Conservation (phyloP, 2,113 vertebrate species). For the Melanostigma gelatinosum region DNA sequence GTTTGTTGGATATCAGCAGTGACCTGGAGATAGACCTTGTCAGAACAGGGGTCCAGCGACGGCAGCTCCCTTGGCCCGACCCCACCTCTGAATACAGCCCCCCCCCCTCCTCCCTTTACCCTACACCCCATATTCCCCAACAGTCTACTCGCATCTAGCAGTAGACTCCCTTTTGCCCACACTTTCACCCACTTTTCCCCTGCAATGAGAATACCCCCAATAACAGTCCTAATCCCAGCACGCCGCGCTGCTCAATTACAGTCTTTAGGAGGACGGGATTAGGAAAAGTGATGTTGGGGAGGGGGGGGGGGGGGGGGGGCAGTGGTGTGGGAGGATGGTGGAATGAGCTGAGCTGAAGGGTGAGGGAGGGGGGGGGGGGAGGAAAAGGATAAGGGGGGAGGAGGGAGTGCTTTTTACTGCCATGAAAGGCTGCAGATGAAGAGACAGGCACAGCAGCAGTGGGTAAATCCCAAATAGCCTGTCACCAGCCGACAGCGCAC, state of each 20-base stretch:
- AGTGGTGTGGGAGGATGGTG: constrained; percentile 54
- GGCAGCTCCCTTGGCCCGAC: constrained; percentile 28
- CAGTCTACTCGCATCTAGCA: constrained; percentile 43
- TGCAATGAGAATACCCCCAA: constrained; percentile 77
- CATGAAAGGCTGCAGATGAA: constrained; percentile 79
- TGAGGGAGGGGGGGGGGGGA: constrained; percentile 8
- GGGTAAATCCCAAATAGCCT: constrained; percentile 86
- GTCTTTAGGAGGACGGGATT: constrained; percentile 83
- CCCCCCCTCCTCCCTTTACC: neutral
- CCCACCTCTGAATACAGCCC: constrained; percentile 22
- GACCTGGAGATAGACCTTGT: constrained; percentile 76
- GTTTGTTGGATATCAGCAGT: constrained; percentile 68
- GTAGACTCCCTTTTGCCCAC: constrained; percentile 51
- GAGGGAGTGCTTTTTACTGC: constrained; percentile 72
- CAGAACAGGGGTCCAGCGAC: constrained; percentile 67
- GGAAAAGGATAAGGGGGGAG: constrained; percentile 62
- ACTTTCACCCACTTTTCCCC: constrained; percentile 71
- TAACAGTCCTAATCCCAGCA: constrained; percentile 84
- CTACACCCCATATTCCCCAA: constrained; percentile 25
- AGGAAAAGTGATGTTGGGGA: constrained; percentile 63
- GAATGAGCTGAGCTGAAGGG: constrained; percentile 68
- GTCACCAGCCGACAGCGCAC: constrained; percentile 83
- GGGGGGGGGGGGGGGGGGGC: neutral
- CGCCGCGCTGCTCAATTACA: constrained; percentile 81
- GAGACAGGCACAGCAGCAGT: constrained; percentile 78